Evolutionary conservation across 2,113 vertebrate species (phyloP).

Genomic region (Machaerirhynchus nigripectus): DNA sequence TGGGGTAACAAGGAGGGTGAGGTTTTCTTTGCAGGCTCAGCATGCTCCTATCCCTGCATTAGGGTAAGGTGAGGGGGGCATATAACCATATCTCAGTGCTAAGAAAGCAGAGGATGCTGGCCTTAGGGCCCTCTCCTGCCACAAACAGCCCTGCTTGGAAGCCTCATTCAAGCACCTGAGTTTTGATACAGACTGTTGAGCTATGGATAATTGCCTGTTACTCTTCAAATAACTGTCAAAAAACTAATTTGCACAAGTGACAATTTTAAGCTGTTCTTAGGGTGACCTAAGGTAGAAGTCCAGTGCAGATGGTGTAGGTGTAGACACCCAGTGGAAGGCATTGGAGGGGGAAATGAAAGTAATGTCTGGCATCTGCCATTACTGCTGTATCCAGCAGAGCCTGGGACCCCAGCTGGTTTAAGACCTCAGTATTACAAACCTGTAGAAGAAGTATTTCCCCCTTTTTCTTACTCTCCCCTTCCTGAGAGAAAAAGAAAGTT

Average conservation of each 20-base stretch:
- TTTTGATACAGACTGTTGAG: not conserved
- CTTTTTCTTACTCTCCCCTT: not conserved
- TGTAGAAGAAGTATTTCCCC: not conserved
- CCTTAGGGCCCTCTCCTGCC: not conserved
- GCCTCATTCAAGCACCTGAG: not conserved
- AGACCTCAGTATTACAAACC: not conserved
- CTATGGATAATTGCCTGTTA: not conserved
- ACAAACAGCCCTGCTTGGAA: not conserved
- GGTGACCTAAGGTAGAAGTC: not conserved
- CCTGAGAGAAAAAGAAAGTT: not conserved
- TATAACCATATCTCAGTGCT: not conserved
- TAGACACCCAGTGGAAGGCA: not conserved
- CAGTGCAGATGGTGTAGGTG: not conserved
- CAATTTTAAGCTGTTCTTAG: not conserved
- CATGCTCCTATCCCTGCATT: not conserved
- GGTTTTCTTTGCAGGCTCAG: not conserved
- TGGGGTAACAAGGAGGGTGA: not conserved
- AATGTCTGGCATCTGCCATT: not conserved
- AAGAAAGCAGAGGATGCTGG: not conserved
- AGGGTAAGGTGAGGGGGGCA: not conserved
- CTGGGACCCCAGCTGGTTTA: not conserved
- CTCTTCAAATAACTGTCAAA: not conserved
- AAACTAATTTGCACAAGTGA: not conserved
- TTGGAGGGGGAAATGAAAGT: not conserved
- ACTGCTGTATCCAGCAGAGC: not conserved